These are phyloP conservation scores for Drosophila niveifrons DNA, from an alignment of 2,888 invertebrate genomes.

Conservation along the genomic window DNA sequence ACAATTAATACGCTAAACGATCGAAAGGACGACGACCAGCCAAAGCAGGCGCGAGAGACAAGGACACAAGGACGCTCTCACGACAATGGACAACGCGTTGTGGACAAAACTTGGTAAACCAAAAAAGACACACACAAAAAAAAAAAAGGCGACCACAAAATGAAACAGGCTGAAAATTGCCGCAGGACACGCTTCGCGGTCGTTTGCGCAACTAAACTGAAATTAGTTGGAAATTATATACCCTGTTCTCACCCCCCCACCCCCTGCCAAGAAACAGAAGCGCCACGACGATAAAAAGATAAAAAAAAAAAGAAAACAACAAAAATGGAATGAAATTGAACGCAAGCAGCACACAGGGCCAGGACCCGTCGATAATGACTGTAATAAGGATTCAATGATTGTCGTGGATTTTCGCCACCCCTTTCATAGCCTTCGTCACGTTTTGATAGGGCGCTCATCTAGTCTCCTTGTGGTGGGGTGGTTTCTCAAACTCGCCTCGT, in stretches of 20 bases:
- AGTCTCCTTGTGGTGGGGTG: constrained; percentile 18
- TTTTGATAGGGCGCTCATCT: constrained; percentile 65
- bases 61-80: constrained; percentile 48
- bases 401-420: constrained; percentile 61
- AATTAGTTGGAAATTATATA: constrained; percentile 75
- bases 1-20: constrained; percentile 82
- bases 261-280: neutral
- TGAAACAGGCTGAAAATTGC: constrained; percentile 72
- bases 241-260: neutral
- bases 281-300: constrained; percentile 52
- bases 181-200: constrained; percentile 80
- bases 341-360: constrained; percentile 63
- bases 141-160: constrained; percentile 45
- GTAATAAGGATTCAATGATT: constrained; percentile 82
- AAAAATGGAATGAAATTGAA: constrained; percentile 55
- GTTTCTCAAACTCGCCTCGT: constrained; percentile 37
- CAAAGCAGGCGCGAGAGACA: constrained; percentile 15
- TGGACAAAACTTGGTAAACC: constrained; percentile 14
- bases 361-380: constrained; percentile 67
- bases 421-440: constrained; percentile 47
- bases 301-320: constrained; percentile 56
- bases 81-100: constrained; percentile 17
- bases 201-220: constrained; percentile 77
- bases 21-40: constrained; percentile 36
- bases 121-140: constrained; percentile 22